Evolutionary conservation across 2,113 vertebrate species (phyloP), one percentile per base, ranked within the genome.

Genomic region (Regulus satrapa): DNA sequence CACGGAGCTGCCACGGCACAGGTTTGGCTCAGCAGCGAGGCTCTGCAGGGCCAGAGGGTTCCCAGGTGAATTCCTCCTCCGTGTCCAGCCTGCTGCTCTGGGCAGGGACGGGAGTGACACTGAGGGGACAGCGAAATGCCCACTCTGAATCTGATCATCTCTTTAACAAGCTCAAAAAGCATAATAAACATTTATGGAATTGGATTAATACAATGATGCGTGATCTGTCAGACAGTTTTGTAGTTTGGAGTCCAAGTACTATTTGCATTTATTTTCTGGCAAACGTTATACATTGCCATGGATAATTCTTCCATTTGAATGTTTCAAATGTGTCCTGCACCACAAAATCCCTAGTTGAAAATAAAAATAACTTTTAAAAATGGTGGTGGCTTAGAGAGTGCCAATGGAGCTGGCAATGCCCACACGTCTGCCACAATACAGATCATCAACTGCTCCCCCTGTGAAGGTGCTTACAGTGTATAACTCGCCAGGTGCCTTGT

Each of bases 231-330:
- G 36, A 34, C 16, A 43, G 54, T 40, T 88, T 41, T 48, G 31
- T 40, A 59, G 31, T 45, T 66, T 62, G 28, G 52, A 73, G 49
- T 79, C 71, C 81, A 85, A 76, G 66, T 40, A 66, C 43, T 3
- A 1, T 74, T 91, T 76, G 38, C 38, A 25, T 88, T 91, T 93
- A n/a, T 88, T 85, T 91, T 83, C 72, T 83, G 66, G 81, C 38
- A 88, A 67, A 66, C 18, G 15, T 40, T 87, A 25, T 5, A 58
- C 13, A 12, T 73, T 51, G 83, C 32, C 18, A 49, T 40, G 34
- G 63, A 34, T 45, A 74, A 71, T 77, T 73, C 63, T 83, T 88
- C 69, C 51, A 66, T 72, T 82, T 43, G 31, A 64, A 36, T 21
- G 14, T 61, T 87, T 58, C 31, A 25, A 71, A n/a, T 71, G 45